Conservation (phyloP, 2,888 invertebrate genomes). For the Salticus scenicus region DNA sequence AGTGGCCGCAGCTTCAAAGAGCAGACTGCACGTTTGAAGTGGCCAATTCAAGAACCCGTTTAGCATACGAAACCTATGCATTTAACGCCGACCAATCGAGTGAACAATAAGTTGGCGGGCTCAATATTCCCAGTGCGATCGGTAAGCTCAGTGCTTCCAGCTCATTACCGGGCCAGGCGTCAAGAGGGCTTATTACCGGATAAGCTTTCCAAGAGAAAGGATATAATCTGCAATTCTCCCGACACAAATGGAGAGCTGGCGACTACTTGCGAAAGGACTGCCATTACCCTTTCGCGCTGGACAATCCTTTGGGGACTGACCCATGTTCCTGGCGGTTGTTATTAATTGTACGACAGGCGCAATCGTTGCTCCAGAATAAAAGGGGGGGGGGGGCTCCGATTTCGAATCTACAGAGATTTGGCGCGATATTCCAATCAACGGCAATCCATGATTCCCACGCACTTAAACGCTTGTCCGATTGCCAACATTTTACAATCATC, state of each 20-base stretch:
- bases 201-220: slow-evolving; percentile 65
- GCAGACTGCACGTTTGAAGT: slow-evolving; percentile 59
- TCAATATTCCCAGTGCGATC: slow-evolving; percentile 65
- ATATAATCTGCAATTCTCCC: slow-evolving; percentile 67
- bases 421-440: slow-evolving; percentile 56
- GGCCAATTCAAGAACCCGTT: slow-evolving; percentile 54
- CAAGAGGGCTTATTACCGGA: slow-evolving; percentile 66
- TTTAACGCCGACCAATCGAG: slow-evolving; percentile 62
- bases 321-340: slow-evolving; percentile 67
- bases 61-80: slow-evolving; percentile 66
- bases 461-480: slow-evolving; percentile 59
- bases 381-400: slow-evolving; percentile 28
- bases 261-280: slow-evolving; percentile 61
- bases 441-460: slow-evolving; percentile 47
- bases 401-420: slow-evolving; percentile 55
- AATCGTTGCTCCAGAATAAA: slow-evolving; percentile 57
- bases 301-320: slow-evolving; percentile 65
- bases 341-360: slow-evolving; percentile 66
- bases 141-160: slow-evolving; percentile 46
- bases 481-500: slow-evolving; percentile 54
- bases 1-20: slow-evolving; percentile 58
- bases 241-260: slow-evolving; percentile 64
- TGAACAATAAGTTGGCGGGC: slow-evolving; percentile 63
- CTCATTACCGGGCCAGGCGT: slow-evolving; percentile 66
- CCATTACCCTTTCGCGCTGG: slow-evolving; percentile 66